Evolutionary conservation across 2,797 vertebrate species (phyloP).

Genomic region (Bradypus variegatus): DNA sequence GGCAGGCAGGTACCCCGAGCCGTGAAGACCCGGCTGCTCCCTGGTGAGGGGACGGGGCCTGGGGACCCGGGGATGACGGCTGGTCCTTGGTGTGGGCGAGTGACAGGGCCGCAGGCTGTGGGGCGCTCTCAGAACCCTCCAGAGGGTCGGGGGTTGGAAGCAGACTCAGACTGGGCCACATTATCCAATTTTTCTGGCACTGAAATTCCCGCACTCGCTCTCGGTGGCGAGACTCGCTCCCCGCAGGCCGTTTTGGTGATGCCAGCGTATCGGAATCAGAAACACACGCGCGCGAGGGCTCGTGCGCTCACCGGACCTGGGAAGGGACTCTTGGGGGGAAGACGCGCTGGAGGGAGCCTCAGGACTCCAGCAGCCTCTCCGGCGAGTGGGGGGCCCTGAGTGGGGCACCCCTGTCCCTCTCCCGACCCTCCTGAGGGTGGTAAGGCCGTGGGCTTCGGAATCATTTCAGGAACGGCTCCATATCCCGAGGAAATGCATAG

Average conservation of each 20-base stretch:
- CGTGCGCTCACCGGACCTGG: neutral
- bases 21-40: neutral
- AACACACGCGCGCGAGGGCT: constrained; percentile 30
- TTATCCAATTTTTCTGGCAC: constrained; percentile 46
- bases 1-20: neutral
- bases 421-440: neutral
- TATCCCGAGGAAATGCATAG: neutral
- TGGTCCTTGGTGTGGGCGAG: neutral
- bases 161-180: neutral
- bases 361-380: neutral
- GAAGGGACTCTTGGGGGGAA: neutral
- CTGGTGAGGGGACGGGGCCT: neutral
- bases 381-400: neutral
- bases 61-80: neutral
- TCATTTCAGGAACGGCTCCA: neutral
- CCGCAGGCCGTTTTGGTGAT: constrained; percentile 42
- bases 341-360: neutral
- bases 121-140: neutral
- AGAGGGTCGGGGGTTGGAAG: neutral
- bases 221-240: neutral
- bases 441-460: neutral
- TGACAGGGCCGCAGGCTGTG: neutral
- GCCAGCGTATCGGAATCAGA: constrained; percentile 50
- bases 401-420: neutral
- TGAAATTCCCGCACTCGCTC: neutral